These are phyloP conservation scores for Halcyon malimbica DNA, from an alignment of 2,113 vertebrate genomes.

Conservation along the genomic window DNA sequence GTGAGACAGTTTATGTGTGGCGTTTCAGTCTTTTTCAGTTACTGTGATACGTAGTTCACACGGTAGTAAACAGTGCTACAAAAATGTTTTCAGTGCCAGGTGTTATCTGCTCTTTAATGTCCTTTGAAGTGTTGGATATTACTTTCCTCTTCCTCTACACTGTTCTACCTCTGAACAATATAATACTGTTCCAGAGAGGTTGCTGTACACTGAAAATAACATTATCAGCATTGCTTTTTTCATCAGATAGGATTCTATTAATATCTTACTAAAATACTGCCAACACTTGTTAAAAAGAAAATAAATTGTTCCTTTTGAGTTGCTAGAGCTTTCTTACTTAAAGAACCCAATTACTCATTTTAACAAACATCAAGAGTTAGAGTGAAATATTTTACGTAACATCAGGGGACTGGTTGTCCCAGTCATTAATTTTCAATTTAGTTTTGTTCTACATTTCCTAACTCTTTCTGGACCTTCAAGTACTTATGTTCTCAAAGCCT, in stretches of 20 bases:
- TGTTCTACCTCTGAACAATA: background rate
- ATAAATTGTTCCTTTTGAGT: background rate
- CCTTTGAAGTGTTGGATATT: background rate
- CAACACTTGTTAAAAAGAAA: background rate
- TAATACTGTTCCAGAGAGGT: background rate
- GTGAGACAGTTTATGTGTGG: background rate
- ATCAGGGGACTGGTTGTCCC: background rate
- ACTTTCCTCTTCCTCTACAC: background rate
- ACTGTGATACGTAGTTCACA: background rate
- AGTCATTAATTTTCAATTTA: background rate
- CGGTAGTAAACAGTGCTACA: background rate
- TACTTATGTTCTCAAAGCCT: background rate
- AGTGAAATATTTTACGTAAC: background rate
- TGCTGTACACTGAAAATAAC: background rate
- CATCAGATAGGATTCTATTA: background rate
- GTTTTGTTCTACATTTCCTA: background rate
- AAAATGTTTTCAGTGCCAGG: background rate
- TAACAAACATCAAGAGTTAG: background rate
- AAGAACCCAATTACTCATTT: background rate
- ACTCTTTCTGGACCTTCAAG: background rate
- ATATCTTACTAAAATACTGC: background rate
- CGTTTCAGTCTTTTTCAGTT: background rate
- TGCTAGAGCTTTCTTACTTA: background rate
- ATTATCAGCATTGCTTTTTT: background rate
- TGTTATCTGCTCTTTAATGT: background rate